Evolutionary conservation across 2,888 invertebrate genomes (phyloP).

Genomic region (Icerya purchasi): DNA sequence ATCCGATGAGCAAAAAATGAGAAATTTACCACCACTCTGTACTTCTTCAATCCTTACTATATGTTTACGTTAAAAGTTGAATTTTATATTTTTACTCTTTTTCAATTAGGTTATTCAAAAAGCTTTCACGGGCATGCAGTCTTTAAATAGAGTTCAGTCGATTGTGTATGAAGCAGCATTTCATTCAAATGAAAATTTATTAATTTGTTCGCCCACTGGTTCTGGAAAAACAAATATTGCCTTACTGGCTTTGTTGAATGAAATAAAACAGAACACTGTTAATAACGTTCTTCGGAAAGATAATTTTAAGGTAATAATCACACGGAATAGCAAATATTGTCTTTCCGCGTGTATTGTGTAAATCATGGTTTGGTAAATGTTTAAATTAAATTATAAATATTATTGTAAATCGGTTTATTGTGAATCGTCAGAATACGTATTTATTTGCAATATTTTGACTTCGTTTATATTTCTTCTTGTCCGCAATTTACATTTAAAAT

Average conservation of each 20-base stretch:
- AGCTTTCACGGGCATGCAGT: constrained; percentile 69
- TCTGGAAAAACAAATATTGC: constrained; percentile 99
- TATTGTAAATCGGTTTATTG: no score
- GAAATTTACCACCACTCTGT: no score
- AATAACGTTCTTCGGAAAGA: constrained; percentile 13
- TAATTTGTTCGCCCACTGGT: constrained; percentile 97
- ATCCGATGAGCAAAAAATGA: no score
- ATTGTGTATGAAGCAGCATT: constrained; percentile 90
- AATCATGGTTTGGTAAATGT: no score
- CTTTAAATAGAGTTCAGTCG: constrained; percentile 83
- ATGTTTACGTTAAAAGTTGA: no score
- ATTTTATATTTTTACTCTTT: neutral
- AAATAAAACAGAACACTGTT: constrained; percentile 64
- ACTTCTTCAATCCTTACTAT: no score
- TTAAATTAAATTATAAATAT: no score
- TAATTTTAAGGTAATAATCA: constrained; percentile 14
- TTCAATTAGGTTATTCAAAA: constrained; percentile 63
- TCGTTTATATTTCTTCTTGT: neutral
- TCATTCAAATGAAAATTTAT: constrained; percentile 83
- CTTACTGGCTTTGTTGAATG: constrained; percentile 72
- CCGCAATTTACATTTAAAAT: no score
- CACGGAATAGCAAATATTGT: no score
- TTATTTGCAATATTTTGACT: no score
- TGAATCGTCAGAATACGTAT: no score
- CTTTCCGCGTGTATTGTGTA: no score